Percentiles rank a stretch among this genome's conserved stretches.
phyloP scores from a whole-genome alignment of 2,888 invertebrate species.

The Mechanitis messenoides region DNA sequence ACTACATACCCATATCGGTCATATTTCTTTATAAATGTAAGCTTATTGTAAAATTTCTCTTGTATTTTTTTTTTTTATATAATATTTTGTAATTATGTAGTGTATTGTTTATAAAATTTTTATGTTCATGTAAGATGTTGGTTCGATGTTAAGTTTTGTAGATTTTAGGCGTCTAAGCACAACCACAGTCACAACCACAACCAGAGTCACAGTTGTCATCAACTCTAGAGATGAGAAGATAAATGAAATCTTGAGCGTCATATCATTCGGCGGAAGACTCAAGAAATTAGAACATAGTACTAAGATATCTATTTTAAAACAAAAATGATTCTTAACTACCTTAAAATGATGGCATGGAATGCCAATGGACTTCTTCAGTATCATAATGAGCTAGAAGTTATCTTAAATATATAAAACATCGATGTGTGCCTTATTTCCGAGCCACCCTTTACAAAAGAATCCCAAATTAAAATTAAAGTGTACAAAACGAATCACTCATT shows the following conservation, averaged over 20 bases:
- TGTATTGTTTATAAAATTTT: too few relatives aligned
- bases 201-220: too few relatives aligned
- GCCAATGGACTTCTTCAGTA: constrained; percentile 7
- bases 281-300: neutral
- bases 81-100: too few relatives aligned
- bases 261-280: neutral
- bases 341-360: constrained; percentile 8
- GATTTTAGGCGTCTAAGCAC: too few relatives aligned
- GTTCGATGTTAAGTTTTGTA: too few relatives aligned
- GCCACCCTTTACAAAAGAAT: constrained; percentile 9
- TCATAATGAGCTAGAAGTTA: constrained; percentile 10
- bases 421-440: constrained; percentile 12
- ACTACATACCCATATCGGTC: too few relatives aligned
- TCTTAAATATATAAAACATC: constrained; percentile 12
- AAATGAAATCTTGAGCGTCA: neutral
- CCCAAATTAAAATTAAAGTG: neutral
- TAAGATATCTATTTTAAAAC: neutral
- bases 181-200: too few relatives aligned
- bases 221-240: neutral
- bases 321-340: neutral
- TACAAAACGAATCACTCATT: neutral
- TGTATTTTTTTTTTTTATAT: too few relatives aligned
- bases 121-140: too few relatives aligned
- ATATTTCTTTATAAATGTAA: too few relatives aligned
- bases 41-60: too few relatives aligned